Evolutionary conservation across 2,113 vertebrate species (phyloP).

Genomic region (Oncorhynchus tshawytscha): DNA sequence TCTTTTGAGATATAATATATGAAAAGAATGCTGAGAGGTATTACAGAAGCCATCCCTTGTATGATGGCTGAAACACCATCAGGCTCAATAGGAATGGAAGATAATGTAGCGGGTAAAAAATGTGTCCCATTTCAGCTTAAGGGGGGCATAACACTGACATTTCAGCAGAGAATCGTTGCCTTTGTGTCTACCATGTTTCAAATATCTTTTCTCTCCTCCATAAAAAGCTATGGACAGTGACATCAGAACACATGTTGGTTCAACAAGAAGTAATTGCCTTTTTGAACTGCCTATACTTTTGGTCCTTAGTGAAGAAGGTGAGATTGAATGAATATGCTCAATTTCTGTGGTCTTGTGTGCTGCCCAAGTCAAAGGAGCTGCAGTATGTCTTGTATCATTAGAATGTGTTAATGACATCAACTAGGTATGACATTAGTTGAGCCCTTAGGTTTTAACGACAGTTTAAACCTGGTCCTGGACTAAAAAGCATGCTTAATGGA

Average conservation of each 20-base stretch:
- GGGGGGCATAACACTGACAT: constrained; percentile 18
- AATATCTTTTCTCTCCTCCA: not conserved
- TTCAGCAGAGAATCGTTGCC: not conserved
- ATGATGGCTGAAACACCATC: constrained; percentile 3
- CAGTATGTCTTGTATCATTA: not conserved
- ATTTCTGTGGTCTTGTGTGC: too few relatives aligned
- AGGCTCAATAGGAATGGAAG: constrained; percentile 19
- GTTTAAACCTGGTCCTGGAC: too few relatives aligned
- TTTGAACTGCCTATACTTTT: too few relatives aligned
- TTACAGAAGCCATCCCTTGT: constrained; percentile 36
- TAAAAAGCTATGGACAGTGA: not conserved
- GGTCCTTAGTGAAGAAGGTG: not conserved
- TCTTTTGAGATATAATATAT: constrained; percentile 22
- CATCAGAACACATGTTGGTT: not conserved
- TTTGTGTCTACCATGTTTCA: constrained; percentile 1
- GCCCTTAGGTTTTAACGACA: too few relatives aligned
- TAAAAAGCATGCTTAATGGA: too few relatives aligned
- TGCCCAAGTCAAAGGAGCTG: not conserved
- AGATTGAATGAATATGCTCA: not conserved
- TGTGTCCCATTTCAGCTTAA: constrained; percentile 16
- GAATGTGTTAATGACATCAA: not conserved
- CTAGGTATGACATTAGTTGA: too few relatives aligned
- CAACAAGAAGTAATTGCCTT: not conserved
- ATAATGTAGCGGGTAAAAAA: constrained; percentile 31
- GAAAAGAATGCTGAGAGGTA: constrained; percentile 32